Evolutionary conservation across 2,113 vertebrate species (phyloP).

Genomic region (Pangasianodon gigas): DNA sequence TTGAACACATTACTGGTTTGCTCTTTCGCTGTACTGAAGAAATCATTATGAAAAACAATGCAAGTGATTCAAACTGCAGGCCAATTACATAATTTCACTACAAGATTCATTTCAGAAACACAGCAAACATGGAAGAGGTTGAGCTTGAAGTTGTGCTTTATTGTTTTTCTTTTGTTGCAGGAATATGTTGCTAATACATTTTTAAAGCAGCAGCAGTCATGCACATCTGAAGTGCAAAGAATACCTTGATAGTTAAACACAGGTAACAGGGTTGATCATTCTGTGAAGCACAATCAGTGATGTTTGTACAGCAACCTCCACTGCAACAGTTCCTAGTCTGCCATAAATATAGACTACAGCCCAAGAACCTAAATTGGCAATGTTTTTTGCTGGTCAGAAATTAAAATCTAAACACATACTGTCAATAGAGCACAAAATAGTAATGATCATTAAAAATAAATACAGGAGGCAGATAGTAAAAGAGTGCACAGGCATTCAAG

Average conservation of each 20-base stretch:
- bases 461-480: neutral
- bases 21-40: neutral
- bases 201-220: neutral
- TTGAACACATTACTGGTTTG: neutral
- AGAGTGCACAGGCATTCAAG: neutral
- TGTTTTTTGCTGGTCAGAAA: neutral
- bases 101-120: neutral
- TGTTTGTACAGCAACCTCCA: neutral
- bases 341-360: neutral
- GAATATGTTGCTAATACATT: too few relatives aligned
- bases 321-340: neutral
- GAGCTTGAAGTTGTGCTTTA: neutral
- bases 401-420: neutral
- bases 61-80: neutral
- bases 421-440: neutral
- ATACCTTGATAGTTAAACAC: neutral
- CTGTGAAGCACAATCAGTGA: neutral
- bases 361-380: neutral
- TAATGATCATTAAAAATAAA: neutral
- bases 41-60: neutral
- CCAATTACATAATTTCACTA: neutral
- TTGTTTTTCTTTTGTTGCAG: neutral
- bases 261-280: neutral
- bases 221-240: neutral
- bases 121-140: neutral